Percentiles rank a stretch among this genome's conserved stretches.
Conservation (phyloP, 1,140 invertebrate species). For the Manduca sexta region DNA sequence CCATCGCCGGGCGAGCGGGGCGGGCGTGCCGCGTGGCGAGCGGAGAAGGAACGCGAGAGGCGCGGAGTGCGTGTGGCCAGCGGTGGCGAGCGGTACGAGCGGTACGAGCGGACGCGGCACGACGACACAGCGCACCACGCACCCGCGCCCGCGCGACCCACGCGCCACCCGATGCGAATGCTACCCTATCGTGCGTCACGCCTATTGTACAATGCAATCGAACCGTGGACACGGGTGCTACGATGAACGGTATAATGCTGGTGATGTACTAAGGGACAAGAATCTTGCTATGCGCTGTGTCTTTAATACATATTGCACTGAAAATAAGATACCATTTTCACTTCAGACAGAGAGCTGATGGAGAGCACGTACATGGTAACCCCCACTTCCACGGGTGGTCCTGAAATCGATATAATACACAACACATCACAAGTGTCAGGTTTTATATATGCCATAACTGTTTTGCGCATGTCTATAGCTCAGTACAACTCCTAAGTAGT, state of each 20-base stretch:
- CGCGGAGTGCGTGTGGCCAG: slow-evolving; percentile 39
- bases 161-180: slow-evolving; percentile 9
- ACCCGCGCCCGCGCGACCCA: slow-evolving; percentile 3
- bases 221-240: slow-evolving; percentile 72
- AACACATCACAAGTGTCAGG: slow-evolving; percentile 40
- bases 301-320: slow-evolving; percentile 72
- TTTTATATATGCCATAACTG: no score
- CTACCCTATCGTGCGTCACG: background rate
- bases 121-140: background rate
- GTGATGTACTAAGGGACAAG: slow-evolving; percentile 66
- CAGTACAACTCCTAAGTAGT: no score
- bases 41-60: slow-evolving; percentile 32
- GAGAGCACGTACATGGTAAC: slow-evolving; percentile 98
- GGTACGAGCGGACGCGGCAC: slow-evolving; percentile 10
- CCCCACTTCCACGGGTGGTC: slow-evolving; percentile 95
- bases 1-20: slow-evolving; percentile 40
- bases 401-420: slow-evolving; percentile 79
- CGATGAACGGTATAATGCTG: slow-evolving; percentile 68
- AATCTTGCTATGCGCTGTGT: slow-evolving; percentile 67
- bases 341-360: slow-evolving; percentile 98
- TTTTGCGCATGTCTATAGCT: no score
- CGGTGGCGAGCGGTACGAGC: slow-evolving; percentile 10
- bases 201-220: slow-evolving; percentile 32
- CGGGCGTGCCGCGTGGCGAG: slow-evolving; percentile 36
- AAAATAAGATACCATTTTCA: slow-evolving; percentile 94